Evolutionary conservation across 2,888 invertebrate species (phyloP), one percentile per base, ranked within the genome.

Genomic region (Ptilodon capucinus): DNA sequence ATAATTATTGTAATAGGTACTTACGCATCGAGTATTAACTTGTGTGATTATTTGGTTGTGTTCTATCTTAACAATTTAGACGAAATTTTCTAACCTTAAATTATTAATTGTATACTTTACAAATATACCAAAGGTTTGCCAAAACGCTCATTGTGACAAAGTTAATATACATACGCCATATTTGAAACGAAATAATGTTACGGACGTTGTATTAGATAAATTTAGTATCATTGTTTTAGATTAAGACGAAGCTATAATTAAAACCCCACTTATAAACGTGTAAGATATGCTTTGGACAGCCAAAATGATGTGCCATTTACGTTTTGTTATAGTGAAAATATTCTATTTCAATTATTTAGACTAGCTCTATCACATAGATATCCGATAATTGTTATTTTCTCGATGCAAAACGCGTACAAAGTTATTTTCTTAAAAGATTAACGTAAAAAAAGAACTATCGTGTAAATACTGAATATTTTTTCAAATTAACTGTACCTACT

Each of bases 11-110:
- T 51, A 51, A 58, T 62, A 48, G 44, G 49, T 42, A 49, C 57
- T 51, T 32, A 59, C 48, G 51, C 58, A 63, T 62, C 49, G 48
- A 62, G 51, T 53, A 71, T 56, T 81, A 82, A 85, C 84, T 77
- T 74, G 88, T 82, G 89, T 87, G 88, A 88, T 86, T 81, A 83
- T 84, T 88, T 81, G 88, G 89, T 89, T 90, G 89, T 89, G 89
- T 88, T 83, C 69, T 83, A 81, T 79, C 67, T 75, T 82, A 82
- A 84, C 79, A 80, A 71, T 68, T 69, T 83, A 82, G 81, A 76
- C 60, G 71, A 83, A 56, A 74, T 76, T 76, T 75, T 78, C 69
- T 78, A 79, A 67, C 59, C 51, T 53, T 64, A 54, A 68, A 68
- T 54, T 58, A 57, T 73, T 71, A 48, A 60, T 66, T 73, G 58